Evolutionary conservation across 2,888 invertebrate species (phyloP).

Genomic region (Pristionchus exspectatus): DNA sequence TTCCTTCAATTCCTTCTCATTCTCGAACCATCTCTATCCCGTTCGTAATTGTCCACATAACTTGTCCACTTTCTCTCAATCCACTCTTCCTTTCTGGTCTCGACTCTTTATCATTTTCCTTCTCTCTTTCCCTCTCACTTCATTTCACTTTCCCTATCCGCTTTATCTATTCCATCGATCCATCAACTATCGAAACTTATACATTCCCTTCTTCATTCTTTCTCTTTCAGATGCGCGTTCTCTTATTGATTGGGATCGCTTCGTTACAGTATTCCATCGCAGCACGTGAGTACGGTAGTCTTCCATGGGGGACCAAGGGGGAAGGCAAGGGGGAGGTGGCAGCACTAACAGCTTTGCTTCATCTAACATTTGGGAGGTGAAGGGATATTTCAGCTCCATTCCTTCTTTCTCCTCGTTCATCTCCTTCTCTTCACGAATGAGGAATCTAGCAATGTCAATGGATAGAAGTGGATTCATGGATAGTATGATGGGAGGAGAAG

Average conservation of each 20-base stretch:
- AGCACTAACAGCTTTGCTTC: neutral
- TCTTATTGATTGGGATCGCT: constrained; percentile 21
- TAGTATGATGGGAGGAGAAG: neutral
- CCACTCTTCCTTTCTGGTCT: constrained; percentile 14
- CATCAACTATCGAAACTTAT: neutral
- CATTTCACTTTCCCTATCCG: constrained; percentile 1
- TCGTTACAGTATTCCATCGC: constrained; percentile 21
- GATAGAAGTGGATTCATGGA: neutral
- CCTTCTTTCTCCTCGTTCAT: neutral
- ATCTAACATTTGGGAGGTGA: neutral
- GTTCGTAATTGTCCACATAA: constrained; percentile 9
- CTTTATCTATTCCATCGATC: constrained; percentile 24
- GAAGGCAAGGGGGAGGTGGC: neutral
- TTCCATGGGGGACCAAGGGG: neutral
- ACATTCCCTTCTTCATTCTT: neutral
- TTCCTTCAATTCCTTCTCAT: neutral
- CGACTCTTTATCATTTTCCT: constrained; percentile 13
- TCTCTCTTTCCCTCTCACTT: neutral
- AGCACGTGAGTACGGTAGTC: neutral
- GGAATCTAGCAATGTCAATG: neutral
- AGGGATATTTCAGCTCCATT: neutral
- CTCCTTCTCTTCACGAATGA: neutral
- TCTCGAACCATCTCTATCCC: constrained; percentile 19
- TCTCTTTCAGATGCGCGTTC: constrained; percentile 9
- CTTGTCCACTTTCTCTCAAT: constrained; percentile 35